Base-by-base conservation (phyloP, 2,113 vertebrate genomes). In the Lasiurus cinereus region DNA sequence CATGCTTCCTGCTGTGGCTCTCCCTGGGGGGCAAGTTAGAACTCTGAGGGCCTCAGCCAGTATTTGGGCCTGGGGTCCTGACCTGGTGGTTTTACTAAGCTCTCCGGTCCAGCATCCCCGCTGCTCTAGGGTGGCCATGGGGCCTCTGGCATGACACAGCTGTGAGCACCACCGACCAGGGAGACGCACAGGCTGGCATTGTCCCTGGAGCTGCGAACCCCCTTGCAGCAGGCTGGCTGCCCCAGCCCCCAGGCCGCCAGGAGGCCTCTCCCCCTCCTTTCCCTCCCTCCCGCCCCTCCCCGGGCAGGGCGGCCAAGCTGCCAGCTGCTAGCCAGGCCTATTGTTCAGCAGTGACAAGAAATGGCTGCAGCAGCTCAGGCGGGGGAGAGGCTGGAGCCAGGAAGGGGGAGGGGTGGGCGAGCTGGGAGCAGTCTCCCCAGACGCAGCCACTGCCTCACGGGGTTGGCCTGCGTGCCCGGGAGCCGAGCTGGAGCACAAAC, bases 271-370 rank as follows among this genome's bases (percentile, higher is more conserved):
- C 7, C 39, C 3, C 6, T 24, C 22, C 56, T 27, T 4, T 24
- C 56, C 56, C 36, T 67, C 73, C n/a, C 46, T 31, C 46, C 7
- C 19, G 12, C 6, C 69, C 69, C 43, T 22, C 54, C 27, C 39
- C 15, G 4, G 89, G 88, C 43, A 36, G 86, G 88, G 74, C 43
- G 0, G 93, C 94, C 66, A 16, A 67, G 94, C 94, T 90, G 93
- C 62, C 98, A 96, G 97, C 98, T 97, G 97, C 98, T 16, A 33
- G 89, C 89, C 59, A 96, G 93, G 91, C 93, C 96, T 95, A 97
- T 97, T 97, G 96, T 98, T 78, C 59, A 22, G 84, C 93, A 29
- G 73, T 89, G 90, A 93, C 94, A 96, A 96, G 96, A 93, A 96
- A 95, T 77, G 97, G 96, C 96, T 92, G 83, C 52, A 7, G 97